Conservation (phyloP, 1,140 invertebrate genomes). For the Aethina tumida region DNA sequence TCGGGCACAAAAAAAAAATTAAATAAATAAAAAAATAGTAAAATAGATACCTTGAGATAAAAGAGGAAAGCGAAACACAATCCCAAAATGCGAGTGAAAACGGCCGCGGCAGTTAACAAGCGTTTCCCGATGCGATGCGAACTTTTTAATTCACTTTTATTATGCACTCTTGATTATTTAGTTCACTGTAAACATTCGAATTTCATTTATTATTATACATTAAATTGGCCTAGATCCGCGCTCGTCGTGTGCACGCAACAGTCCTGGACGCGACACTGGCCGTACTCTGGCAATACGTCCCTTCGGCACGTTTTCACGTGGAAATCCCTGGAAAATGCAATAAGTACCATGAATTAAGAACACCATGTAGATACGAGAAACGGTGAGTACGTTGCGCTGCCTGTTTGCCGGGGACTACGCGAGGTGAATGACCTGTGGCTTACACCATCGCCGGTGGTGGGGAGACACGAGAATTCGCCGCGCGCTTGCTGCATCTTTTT, state of each 20-base stretch:
- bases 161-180: too few species aligned
- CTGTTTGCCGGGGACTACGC: constrained; percentile 31
- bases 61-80: too few species aligned
- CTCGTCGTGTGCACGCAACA: background rate
- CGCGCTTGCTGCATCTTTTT: constrained; percentile 29
- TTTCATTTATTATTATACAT: too few species aligned
- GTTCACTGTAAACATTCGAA: too few species aligned
- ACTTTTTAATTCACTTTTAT: too few species aligned
- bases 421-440: constrained; percentile 36
- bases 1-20: too few species aligned
- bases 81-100: too few species aligned
- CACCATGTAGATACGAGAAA: constrained; percentile 21
- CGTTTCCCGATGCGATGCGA: too few species aligned
- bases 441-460: constrained; percentile 26
- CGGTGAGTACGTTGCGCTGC: constrained; percentile 26
- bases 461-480: constrained; percentile 30
- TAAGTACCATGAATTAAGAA: constrained; percentile 32
- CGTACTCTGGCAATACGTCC: background rate
- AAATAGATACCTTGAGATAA: too few species aligned
- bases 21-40: too few species aligned
- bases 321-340: constrained; percentile 15
- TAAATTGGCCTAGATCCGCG: background rate
- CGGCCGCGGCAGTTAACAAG: too few species aligned
- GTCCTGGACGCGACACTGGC: background rate
- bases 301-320: background rate